These are phyloP conservation scores for Zaprionus africanus DNA, from an alignment of 1,140 invertebrate genomes.

Conservation along the genomic window DNA sequence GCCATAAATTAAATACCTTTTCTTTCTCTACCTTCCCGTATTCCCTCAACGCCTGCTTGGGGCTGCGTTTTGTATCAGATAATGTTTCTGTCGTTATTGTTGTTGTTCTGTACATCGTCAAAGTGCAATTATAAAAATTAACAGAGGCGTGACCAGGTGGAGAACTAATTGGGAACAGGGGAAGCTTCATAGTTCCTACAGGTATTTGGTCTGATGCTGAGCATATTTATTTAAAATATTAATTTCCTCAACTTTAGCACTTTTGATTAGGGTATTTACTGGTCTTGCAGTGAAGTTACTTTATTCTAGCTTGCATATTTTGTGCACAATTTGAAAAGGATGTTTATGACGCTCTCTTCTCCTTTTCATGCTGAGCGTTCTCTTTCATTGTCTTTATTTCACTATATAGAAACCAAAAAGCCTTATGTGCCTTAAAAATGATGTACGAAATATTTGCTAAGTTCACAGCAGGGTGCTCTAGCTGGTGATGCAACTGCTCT, in stretches of 20 bases:
- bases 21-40: not conserved
- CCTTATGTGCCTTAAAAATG: not conserved
- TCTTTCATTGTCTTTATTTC: not conserved
- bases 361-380: not conserved
- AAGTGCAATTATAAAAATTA: slow-evolving; percentile 45
- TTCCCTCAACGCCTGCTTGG: not conserved
- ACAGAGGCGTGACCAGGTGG: slow-evolving; percentile 21
- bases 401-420: not conserved
- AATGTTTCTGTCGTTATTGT: not conserved
- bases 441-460: not conserved
- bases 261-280: not conserved
- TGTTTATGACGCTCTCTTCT: not conserved
- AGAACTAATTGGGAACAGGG: slow-evolving; percentile 15
- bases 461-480: not conserved
- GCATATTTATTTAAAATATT: too few species aligned
- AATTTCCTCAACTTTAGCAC: not conserved
- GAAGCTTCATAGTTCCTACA: not conserved
- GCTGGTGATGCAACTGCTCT: not conserved
- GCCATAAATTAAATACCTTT: slow-evolving; percentile 1
- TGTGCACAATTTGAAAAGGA: not conserved
- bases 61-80: slow-evolving; percentile 16
- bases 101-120: slow-evolving; percentile 23
- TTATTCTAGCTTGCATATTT: not conserved
- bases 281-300: not conserved
- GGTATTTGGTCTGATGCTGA: not conserved